These are phyloP conservation scores for Gadus chalcogrammus DNA, from an alignment of 2,113 vertebrate species.

Conservation along the genomic window DNA sequence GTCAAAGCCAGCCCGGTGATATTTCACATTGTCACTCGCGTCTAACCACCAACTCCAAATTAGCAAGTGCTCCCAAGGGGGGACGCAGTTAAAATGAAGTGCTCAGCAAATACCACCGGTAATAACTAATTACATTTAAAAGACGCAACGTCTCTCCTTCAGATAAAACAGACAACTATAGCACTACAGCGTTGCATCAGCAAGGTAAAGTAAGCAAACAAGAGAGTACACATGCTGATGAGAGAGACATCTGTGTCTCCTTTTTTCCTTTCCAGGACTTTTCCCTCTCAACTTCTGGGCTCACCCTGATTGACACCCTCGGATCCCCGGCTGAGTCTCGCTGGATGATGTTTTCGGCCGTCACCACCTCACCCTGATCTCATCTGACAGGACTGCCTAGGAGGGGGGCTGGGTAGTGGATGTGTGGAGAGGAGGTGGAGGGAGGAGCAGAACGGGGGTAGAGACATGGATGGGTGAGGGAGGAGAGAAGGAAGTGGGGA, in stretches of 20 bases:
- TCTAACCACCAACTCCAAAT: conserved; percentile 9
- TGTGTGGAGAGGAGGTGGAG: neutral
- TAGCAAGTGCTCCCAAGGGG: neutral
- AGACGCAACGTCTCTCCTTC: conserved; percentile 3
- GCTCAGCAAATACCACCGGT: conserved; percentile 24
- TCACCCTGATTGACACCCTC: conserved; percentile 20
- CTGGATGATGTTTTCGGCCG: conserved; percentile 18
- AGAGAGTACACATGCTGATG: conserved; percentile 15
- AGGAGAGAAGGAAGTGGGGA: neutral
- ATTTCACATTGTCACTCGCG: conserved; percentile 7
- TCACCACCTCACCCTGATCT: conserved; percentile 32
- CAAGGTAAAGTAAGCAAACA: neutral
- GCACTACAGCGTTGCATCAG: neutral
- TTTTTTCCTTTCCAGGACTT: neutral
- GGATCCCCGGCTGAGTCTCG: conserved; percentile 15
- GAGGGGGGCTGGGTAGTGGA: neutral
- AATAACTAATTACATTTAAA: conserved; percentile 29
- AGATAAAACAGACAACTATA: neutral
- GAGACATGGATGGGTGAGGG: neutral
- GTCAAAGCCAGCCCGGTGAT: neutral
- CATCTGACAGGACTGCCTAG: conserved; percentile 27
- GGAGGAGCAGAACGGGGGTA: too few species aligned
- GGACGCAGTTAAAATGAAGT: conserved; percentile 14
- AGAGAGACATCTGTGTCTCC: neutral
- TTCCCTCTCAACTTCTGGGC: neutral